Evolutionary conservation across 2,888 invertebrate genomes (phyloP).

Genomic region (Polylopha cassiicola): DNA sequence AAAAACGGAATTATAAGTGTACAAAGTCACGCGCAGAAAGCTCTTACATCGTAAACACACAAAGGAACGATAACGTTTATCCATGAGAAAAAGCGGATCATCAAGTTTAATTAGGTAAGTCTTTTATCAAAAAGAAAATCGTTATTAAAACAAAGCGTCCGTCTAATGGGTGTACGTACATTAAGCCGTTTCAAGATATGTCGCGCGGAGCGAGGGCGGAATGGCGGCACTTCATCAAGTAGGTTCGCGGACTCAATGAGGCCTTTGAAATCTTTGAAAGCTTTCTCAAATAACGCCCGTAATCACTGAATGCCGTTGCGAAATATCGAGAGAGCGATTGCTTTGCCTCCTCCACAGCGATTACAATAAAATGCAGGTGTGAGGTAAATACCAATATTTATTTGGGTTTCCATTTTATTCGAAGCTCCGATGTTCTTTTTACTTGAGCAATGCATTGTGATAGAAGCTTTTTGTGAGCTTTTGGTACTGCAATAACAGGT

Average conservation of each 20-base stretch:
- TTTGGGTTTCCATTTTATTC: conserved; percentile 2
- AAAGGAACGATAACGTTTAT: no score
- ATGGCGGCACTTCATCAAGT: conserved; percentile 22
- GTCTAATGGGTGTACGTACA: conserved; percentile 2
- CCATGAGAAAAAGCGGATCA: no score
- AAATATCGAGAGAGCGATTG: conserved; percentile 23
- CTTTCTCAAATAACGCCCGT: conserved; percentile 30
- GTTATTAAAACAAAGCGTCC: conserved; percentile 8
- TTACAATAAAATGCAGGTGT: conserved; percentile 10
- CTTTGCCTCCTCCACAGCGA: conserved; percentile 7
- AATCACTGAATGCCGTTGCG: conserved; percentile 30
- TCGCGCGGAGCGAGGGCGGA: conserved; percentile 14
- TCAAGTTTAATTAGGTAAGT: neutral
- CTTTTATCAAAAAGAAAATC: neutral
- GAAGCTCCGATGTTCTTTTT: conserved; percentile 4
- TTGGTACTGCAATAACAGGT: no score
- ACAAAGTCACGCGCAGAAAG: no score
- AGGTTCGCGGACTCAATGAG: conserved; percentile 21
- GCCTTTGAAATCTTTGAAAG: conserved; percentile 28
- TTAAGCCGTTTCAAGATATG: conserved; percentile 6
- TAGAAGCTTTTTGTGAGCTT: no score
- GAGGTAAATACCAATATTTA: conserved; percentile 12
- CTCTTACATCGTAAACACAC: no score
- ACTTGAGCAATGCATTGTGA: neutral
- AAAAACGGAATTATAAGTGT: no score